A percentile compares a stretch with the other conserved stretches of the same genome.
Evolutionary conservation across 37 sponge, comb jelly and placozoan species (phyloP).

Genomic region (Hexactinellida sp.): DNA sequence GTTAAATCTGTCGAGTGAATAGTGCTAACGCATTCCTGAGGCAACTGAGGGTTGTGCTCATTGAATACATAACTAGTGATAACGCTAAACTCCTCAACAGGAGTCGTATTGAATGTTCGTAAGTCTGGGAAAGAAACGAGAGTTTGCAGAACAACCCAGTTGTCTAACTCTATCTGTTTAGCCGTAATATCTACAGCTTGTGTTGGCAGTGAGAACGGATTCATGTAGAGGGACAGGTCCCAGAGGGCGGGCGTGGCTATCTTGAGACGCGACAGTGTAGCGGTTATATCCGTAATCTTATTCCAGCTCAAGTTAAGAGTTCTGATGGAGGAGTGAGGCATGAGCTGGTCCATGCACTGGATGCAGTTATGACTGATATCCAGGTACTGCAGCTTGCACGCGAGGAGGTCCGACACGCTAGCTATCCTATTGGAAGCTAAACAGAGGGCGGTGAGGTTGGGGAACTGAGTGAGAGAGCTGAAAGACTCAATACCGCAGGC

Average conservation of each 20-base stretch:
- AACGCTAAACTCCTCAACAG: not conserved
- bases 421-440: not conserved
- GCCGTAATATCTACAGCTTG: not conserved
- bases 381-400: not conserved
- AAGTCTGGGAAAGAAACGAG: not conserved
- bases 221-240: not conserved
- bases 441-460: not conserved
- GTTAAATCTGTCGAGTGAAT: not conserved
- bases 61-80: not conserved
- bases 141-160: not conserved
- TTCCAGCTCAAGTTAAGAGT: not conserved
- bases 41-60: not conserved
- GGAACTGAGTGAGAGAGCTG: not conserved
- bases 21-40: not conserved
- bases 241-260: not conserved
- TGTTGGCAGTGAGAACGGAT: not conserved
- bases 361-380: not conserved
- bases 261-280: not conserved
- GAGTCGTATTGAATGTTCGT: not conserved
- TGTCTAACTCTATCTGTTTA: not conserved
- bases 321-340: not conserved
- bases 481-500: not conserved
- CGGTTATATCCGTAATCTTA: not conserved
- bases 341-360: not conserved
- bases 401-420: not conserved